Conservation (phyloP, 2,797 vertebrate genomes). For the Halcyon leucocephala region DNA sequence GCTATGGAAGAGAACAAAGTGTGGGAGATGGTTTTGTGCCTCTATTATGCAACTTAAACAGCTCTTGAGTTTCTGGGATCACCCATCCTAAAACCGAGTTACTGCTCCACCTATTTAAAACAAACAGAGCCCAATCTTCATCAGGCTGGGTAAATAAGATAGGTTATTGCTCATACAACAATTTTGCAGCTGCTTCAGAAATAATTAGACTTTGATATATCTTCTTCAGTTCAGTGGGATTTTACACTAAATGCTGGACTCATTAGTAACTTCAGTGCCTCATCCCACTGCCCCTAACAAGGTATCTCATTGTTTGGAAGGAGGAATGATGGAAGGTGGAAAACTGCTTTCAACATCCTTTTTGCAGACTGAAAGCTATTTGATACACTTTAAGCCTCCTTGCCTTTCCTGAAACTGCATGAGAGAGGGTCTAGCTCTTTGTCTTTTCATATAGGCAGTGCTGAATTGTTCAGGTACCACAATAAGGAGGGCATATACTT, state of each 20-base stretch:
- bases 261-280: neutral
- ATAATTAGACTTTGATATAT: neutral
- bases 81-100: neutral
- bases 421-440: neutral
- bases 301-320: neutral
- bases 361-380: neutral
- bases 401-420: neutral
- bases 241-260: neutral
- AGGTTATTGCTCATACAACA: neutral
- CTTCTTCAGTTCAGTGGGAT: neutral
- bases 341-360: neutral
- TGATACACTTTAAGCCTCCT: neutral
- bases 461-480: neutral
- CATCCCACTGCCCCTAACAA: neutral
- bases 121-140: neutral
- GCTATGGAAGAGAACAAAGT: neutral
- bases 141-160: neutral
- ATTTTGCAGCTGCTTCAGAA: neutral
- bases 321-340: neutral
- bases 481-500: neutral
- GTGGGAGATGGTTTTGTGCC: neutral
- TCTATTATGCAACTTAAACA: neutral
- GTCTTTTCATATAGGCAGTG: neutral
- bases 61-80: neutral
- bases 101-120: neutral